Percentiles rank a stretch among this genome's conserved stretches.
Conservation (phyloP, 2,888 invertebrate genomes). For the Tholera decimalis region DNA sequence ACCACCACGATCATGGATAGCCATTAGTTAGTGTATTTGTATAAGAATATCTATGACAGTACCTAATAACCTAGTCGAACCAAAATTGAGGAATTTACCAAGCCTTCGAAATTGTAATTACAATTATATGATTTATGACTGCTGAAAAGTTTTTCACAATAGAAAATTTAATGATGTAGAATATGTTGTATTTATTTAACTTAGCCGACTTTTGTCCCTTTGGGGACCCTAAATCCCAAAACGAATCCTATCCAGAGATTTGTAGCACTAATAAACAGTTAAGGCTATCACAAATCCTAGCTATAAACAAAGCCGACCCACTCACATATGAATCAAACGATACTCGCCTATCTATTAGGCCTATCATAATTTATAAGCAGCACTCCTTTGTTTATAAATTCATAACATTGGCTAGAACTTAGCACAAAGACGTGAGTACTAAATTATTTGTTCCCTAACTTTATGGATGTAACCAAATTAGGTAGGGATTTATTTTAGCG, state of each 20-base stretch:
- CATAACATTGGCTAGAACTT: constrained; percentile 14
- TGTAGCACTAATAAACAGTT: constrained; percentile 5
- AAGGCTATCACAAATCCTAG: constrained; percentile 6
- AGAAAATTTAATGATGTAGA: too few species aligned
- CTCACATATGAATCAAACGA: constrained; percentile 18
- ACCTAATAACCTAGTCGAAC: too few species aligned
- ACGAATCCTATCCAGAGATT: neutral
- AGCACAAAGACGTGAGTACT: constrained; percentile 19
- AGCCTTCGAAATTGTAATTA: too few species aligned
- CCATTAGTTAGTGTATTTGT: too few species aligned
- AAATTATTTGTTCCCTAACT: constrained; percentile 28
- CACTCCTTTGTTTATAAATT: constrained; percentile 40
- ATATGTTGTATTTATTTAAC: too few species aligned
- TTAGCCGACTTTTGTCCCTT: too few species aligned
- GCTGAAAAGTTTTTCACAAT: too few species aligned
- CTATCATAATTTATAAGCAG: constrained; percentile 31
- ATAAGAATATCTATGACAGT: too few species aligned
- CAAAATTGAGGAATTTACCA: too few species aligned
- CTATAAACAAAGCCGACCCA: neutral
- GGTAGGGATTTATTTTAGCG: neutral
- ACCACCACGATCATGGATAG: too few species aligned
- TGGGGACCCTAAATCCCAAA: neutral
- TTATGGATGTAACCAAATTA: neutral
- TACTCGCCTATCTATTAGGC: constrained; percentile 5
- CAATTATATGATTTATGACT: too few species aligned